A percentile compares a stretch with the other conserved stretches of the same genome.
Conservation (phyloP, 2,797 vertebrate genomes). For the Zenarchopterus dispar region DNA sequence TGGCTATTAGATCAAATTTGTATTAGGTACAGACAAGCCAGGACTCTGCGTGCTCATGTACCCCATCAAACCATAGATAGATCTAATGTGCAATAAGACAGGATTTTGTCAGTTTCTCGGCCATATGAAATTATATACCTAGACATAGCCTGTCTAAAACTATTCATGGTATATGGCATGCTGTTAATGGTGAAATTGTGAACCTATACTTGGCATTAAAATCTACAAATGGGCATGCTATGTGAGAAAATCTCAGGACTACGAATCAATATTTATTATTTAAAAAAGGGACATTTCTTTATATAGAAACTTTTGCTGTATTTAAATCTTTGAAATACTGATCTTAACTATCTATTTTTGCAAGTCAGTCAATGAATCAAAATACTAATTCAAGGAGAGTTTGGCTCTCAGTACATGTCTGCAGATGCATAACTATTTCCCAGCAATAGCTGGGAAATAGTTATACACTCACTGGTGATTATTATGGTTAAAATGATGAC, state of each 20-base stretch:
- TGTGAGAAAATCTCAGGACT: too few relatives aligned
- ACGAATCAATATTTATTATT: too few relatives aligned
- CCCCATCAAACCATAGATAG: too few relatives aligned
- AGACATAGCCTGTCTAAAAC: conserved; percentile 19
- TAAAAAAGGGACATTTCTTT: too few relatives aligned
- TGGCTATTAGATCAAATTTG: conserved; percentile 58
- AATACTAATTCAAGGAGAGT: conserved; percentile 9
- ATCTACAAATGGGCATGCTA: not conserved
- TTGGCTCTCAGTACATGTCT: conserved; percentile 19
- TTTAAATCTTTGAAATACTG: not conserved
- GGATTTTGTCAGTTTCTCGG: conserved; percentile 44
- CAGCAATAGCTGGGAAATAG: conserved; percentile 36
- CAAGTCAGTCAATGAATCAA: conserved; percentile 5
- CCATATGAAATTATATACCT: conserved; percentile 27
- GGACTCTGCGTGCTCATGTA: conserved; percentile 21
- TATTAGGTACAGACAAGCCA: conserved; percentile 44
- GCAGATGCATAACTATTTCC: conserved; percentile 11
- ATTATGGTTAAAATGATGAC: conserved; percentile 57
- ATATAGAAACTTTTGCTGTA: not conserved
- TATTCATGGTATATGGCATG: conserved; percentile 21
- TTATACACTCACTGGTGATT: conserved; percentile 29
- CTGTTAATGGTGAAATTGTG: conserved; percentile 26
- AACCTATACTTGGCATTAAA: conserved; percentile 25
- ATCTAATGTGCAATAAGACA: conserved; percentile 17
- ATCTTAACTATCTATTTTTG: not conserved